Evolutionary conservation across 2,797 vertebrate species (phyloP), one percentile per base, ranked within the genome.

Genomic region (Poeciliopsis turneri): DNA sequence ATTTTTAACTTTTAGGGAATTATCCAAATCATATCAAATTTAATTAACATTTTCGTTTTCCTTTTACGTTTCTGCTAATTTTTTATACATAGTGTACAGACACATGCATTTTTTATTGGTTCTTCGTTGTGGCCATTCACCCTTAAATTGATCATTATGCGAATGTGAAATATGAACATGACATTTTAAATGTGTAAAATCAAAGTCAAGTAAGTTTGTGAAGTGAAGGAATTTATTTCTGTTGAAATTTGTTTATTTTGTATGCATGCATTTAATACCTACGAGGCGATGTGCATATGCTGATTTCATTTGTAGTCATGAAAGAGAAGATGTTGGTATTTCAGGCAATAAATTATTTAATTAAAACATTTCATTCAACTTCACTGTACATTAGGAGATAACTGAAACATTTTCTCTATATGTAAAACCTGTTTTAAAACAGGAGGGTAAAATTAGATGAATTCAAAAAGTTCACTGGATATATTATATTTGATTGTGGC

Each of bases 1-100:
- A 96, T 95, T 96, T 96, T 95, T 94, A 95, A 92, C 93, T 92
- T 94, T 92, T 86, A 92, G 88, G 88, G 93, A 95, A 90, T 90
- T 90, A 93, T 95, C 91, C 92, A 92, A 93, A 94, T 91, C 94
- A 94, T 93, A 88, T 94, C 79, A 89, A 92, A 87, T 36, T 53
- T 70, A 13, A 70, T 70, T 45, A 45, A 15, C 45, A 91, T 93
- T 89, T 93, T 45, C 86, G 74, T 80, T 88, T 89, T 93, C 68
- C 86, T 89, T 87, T 92, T 94, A 55, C 89, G 90, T 95, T 94
- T 75, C 93, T 90, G 88, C 82, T 92, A 84, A 94, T 94, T 87
- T 94, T 93, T 93, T 89, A 93, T 92, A 92, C 87, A 93, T 93
- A 70, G 49, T 95, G 91, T 94, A 92, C 88, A 94, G 78, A 89